These are phyloP conservation scores for Gadus chalcogrammus DNA, from an alignment of 2,113 vertebrate genomes.

Conservation along the genomic window DNA sequence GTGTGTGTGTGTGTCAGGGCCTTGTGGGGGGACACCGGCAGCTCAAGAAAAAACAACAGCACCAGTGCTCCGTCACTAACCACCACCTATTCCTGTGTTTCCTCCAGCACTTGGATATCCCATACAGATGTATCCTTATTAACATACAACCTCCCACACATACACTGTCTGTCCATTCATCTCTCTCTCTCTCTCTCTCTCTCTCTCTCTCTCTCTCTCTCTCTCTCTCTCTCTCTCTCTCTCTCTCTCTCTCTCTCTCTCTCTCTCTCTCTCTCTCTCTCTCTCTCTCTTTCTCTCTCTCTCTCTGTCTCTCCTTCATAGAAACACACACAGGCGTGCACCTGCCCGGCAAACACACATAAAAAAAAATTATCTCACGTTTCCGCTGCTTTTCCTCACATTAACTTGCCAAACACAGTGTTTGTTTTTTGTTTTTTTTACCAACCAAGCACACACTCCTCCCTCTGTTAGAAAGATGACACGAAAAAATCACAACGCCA, in stretches of 20 bases:
- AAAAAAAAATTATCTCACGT: background rate
- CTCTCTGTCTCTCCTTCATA: conserved; percentile 1
- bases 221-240: too few relatives aligned
- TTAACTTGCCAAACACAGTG: background rate
- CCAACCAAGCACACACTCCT: background rate
- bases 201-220: too few relatives aligned
- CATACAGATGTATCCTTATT: background rate
- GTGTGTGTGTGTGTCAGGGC: conserved; percentile 9
- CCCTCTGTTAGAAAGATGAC: too few relatives aligned
- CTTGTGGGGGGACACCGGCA: conserved; percentile 27
- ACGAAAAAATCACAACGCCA: too few relatives aligned
- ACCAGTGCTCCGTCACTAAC: conserved; percentile 17
- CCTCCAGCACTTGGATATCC: background rate
- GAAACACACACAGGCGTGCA: conserved; percentile 7
- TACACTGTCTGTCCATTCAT: background rate
- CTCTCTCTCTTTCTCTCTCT: background rate
- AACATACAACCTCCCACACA: background rate
- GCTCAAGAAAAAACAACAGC: conserved; percentile 31
- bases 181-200: too few relatives aligned
- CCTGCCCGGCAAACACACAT: conserved; percentile 7
- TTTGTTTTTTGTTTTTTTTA: background rate
- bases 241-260: too few relatives aligned
- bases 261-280: too few relatives aligned
- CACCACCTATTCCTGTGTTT: background rate
- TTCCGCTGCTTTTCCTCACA: background rate